Conservation (phyloP, 2,888 invertebrate species). For the Pandemis corylana region DNA sequence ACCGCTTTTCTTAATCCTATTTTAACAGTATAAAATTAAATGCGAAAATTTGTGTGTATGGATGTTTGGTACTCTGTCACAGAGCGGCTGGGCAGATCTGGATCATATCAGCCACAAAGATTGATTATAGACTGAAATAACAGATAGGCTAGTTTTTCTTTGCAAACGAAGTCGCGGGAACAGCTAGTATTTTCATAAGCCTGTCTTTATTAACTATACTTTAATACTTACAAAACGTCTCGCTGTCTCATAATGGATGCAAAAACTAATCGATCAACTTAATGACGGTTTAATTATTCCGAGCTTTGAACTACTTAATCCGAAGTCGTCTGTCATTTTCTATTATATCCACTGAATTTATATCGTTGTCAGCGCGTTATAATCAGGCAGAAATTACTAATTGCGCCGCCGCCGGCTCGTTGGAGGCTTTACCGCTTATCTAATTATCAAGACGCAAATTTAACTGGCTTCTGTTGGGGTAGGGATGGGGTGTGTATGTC, state of each 20-base stretch:
- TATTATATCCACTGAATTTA: constrained; percentile 45
- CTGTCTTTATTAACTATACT: too few relatives aligned
- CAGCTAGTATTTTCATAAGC: too few relatives aligned
- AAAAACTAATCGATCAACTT: not conserved
- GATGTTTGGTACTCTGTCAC: too few relatives aligned
- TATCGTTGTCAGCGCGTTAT: constrained; percentile 59
- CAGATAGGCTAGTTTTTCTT: too few relatives aligned
- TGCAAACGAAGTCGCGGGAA: too few relatives aligned
- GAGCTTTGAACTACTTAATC: constrained; percentile 12
- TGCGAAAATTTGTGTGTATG: too few relatives aligned
- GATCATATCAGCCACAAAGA: too few relatives aligned
- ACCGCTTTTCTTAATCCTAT: too few relatives aligned
- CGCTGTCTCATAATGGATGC: not conserved
- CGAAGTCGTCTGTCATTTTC: constrained; percentile 13
- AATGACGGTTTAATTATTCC: not conserved
- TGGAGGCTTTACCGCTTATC: constrained; percentile 82
- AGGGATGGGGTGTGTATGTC: constrained; percentile 18
- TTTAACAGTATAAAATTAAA: too few relatives aligned
- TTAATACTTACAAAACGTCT: too few relatives aligned
- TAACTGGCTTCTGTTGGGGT: constrained; percentile 52
- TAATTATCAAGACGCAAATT: constrained; percentile 80
- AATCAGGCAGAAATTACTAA: constrained; percentile 78
- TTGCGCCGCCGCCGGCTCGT: constrained; percentile 77
- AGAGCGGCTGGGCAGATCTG: too few relatives aligned
- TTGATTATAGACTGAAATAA: too few relatives aligned